A percentile compares a stretch with the other conserved stretches of the same genome.
phyloP scores from a whole-genome alignment of 2,113 vertebrate species.

The Rhodinocichla rosea region DNA sequence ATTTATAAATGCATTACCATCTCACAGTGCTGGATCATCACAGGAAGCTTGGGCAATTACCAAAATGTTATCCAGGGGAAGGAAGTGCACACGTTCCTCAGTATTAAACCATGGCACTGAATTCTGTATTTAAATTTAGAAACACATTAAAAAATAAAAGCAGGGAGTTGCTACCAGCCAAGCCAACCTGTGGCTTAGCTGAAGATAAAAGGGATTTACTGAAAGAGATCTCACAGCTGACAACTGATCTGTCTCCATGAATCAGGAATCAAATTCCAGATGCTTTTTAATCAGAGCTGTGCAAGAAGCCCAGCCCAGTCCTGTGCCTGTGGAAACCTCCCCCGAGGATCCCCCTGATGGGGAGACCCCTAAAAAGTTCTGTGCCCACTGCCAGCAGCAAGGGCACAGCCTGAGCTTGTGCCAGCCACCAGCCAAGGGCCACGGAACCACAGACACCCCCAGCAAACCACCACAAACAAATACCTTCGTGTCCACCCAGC shows the following conservation, averaged over 20 bases:
- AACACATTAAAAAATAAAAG: not conserved
- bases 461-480: not conserved
- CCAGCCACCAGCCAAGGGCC: not conserved
- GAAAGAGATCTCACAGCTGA: not conserved
- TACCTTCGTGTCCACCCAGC: conserved; percentile 88
- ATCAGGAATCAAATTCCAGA: not conserved
- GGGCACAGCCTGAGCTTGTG: not conserved
- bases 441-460: not conserved
- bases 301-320: not conserved
- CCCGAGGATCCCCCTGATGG: not conserved
- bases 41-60: not conserved
- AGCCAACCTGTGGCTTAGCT: not conserved
- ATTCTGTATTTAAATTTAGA: not conserved
- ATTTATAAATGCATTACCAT: not conserved
- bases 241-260: not conserved
- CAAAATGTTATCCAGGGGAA: not conserved
- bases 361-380: not conserved
- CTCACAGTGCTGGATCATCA: not conserved
- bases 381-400: not conserved
- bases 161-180: not conserved
- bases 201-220: not conserved
- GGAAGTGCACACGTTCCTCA: not conserved
- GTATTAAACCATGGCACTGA: not conserved
- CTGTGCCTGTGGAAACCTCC: not conserved
- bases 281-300: not conserved